phyloP scores from a whole-genome alignment of 2,113 vertebrate species.

The Rhadina sibilatrix region DNA sequence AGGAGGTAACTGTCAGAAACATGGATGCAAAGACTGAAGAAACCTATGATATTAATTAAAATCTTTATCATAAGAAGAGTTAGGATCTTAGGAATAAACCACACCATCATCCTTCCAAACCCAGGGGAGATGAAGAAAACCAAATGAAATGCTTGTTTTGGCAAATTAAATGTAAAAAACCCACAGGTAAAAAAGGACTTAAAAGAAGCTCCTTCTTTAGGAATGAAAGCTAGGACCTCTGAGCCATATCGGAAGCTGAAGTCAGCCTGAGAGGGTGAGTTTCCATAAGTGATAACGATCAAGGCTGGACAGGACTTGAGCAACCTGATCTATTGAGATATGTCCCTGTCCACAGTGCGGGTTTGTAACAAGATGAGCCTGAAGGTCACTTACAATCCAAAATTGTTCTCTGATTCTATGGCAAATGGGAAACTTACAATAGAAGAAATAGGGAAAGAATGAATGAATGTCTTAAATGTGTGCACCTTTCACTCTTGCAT shows the following conservation, averaged over 20 bases:
- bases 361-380: background rate
- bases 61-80: background rate
- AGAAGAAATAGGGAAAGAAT: background rate
- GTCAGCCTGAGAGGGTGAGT: background rate
- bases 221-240: background rate
- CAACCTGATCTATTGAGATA: background rate
- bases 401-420: background rate
- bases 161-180: background rate
- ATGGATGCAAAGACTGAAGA: background rate
- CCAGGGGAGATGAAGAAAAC: background rate
- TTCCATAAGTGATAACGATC: background rate
- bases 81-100: background rate
- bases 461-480: background rate
- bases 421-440: background rate
- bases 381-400: background rate
- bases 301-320: background rate
- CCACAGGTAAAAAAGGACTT: background rate
- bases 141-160: background rate
- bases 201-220: background rate
- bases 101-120: background rate
- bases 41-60: background rate
- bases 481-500: background rate
- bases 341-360: background rate
- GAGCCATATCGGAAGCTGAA: background rate
- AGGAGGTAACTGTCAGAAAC: background rate